These are phyloP conservation scores for Dynastes grantii DNA, from an alignment of 2,888 invertebrate species.

Conservation along the genomic window DNA sequence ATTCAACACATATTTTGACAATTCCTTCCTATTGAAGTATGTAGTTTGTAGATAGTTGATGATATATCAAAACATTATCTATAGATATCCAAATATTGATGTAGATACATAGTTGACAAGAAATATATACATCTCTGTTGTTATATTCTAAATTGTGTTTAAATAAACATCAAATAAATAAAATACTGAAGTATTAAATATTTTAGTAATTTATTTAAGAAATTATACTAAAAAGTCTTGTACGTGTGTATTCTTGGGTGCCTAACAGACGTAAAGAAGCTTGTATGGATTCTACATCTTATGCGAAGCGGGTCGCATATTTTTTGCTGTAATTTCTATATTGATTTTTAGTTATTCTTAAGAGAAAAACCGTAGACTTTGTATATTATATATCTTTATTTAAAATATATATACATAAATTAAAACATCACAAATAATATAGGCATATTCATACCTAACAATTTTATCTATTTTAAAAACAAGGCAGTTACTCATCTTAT, in stretches of 20 bases:
- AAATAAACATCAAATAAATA: too few relatives aligned
- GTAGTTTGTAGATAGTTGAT: background rate
- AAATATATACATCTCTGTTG: too few relatives aligned
- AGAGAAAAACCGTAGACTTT: background rate
- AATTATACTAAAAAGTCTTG: too few relatives aligned
- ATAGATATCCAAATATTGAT: background rate
- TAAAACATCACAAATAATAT: conserved; percentile 64
- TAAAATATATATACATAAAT: conserved; percentile 46
- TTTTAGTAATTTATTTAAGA: too few relatives aligned
- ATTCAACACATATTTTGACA: conserved; percentile 23
- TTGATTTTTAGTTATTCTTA: background rate
- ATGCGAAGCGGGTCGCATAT: too few relatives aligned
- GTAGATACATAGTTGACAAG: background rate
- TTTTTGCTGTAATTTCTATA: too few relatives aligned
- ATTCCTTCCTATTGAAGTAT: conserved; percentile 2
- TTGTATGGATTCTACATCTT: too few relatives aligned
- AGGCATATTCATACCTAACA: conserved; percentile 58
- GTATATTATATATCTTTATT: conserved; percentile 37
- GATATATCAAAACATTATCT: background rate
- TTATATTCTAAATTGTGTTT: too few relatives aligned
- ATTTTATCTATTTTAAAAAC: conserved; percentile 47
- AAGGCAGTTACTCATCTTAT: conserved; percentile 45
- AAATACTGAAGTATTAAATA: too few relatives aligned
- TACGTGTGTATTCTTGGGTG: too few relatives aligned
- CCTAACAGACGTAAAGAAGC: too few relatives aligned